Evolutionary conservation across 2,888 invertebrate species (phyloP), one percentile per base, ranked within the genome.

Genomic region (Catonia carolina): DNA sequence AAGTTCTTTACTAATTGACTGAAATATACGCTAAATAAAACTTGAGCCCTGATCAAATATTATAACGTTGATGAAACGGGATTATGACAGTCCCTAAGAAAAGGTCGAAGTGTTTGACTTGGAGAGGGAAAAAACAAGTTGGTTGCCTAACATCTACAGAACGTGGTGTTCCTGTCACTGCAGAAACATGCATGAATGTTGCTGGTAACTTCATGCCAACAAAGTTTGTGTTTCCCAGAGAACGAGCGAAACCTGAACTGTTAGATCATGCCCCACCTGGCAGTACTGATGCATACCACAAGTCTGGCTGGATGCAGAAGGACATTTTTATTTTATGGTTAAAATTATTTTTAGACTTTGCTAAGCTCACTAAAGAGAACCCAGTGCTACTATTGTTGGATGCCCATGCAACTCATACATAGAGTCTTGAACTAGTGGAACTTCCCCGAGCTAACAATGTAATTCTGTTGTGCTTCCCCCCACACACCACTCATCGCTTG

Each of bases 381-480:
- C 68, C 69, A 31, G 69, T 67, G 12, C 55, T 72, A 5, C 55
- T 70, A 31, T 57, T 72, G 12, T 58, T 71, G 15, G 70, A 73
- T 63, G 69, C 69, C 2, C 69, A 72, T 58, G 56, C 63, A 3
- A 64, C 65, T 31, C 68, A 69, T 53, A 69, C 67, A 6, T 68
- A 68, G 60, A 68, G 58, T 49, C 36, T 66, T 10, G 62, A 62
- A 12, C 48, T 67, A 1, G 56, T 67, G 39, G 62, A 67, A 18
- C 42, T 60, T 12, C 65, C 64, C 20, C 56, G 62, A 36, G 55
- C 58, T 10, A 61, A 65, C 52, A 61, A 62, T n/a, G 66, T 65
- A 7, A 23, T 62, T 33, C 53, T 68, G 39, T 53, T 68, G 1
- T 67, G 65, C 17, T 55, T 68, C 18, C 59, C 52, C 6, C 65